Evolutionary conservation across 2,888 invertebrate genomes (phyloP), one percentile per base, ranked within the genome.

Genomic region (Lampropteryx suffumata): DNA sequence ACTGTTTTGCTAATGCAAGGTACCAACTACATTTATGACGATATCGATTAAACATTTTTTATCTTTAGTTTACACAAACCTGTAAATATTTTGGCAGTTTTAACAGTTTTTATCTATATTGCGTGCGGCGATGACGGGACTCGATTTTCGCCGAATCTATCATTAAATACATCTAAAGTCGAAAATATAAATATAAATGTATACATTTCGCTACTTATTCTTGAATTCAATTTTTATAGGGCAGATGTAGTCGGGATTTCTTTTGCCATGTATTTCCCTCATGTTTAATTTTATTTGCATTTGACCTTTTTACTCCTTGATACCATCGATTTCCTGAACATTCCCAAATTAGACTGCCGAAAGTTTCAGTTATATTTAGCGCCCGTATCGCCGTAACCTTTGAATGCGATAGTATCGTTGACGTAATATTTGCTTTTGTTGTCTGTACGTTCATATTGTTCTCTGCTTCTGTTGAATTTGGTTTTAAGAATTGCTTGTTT

Each of bases 381-480:
- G 55, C 58, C 58, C 60, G 58, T 57, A 61, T 57, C 50, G 21
- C 30, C 11, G 28, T 48, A 50, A 44, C 44, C 55, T 53, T 50
- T 45, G 37, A 61, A 57, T 52, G 44, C 34, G 54, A 62, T 62
- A 52, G 41, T 44, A 51, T 59, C 47, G 27, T 47, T 58, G 53
- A 51, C 58, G 59, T 58, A 59, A 59, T 57, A 34, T 58, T 61
- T 57, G 45, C 41, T 43, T 50, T 57, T 48, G 43, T 51, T 39
- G 14, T 42, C 26, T 35, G 45, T 55, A 32, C 40, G 35, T 40
- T 40, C 34, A 39, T 46, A 49, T 45, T 55, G 32, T 55, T 55
- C 30, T 52, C 30, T 40, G 17, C 39, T 24, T 30, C 8, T 56
- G 52, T 54, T 53, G 32, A 41, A 56, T 52, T 51, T 47, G 28